Percentiles rank a stretch among this genome's conserved stretches.
Evolutionary conservation across 2,888 invertebrate genomes (phyloP).

Genomic region (Biston stratarius): DNA sequence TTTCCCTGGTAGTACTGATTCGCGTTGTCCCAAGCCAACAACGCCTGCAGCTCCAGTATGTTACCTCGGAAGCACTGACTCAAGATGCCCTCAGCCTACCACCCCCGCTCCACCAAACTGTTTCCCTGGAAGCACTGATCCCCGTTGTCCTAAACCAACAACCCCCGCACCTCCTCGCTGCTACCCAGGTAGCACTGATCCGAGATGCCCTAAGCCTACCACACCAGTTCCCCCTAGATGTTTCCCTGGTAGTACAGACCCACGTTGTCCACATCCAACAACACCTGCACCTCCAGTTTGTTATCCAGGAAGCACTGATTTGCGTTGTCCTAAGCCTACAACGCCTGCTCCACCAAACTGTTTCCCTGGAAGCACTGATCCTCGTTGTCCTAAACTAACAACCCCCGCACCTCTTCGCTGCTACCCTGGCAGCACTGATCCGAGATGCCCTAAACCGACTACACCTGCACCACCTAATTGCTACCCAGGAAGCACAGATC

Average conservation of each 20-base stretch:
- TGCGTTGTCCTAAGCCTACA: background rate
- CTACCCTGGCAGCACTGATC: no score
- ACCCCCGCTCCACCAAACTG: constrained; percentile 45
- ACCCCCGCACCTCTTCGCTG: background rate
- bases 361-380: constrained; percentile 2
- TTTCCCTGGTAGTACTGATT: constrained; percentile 44
- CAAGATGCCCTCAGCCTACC: constrained; percentile 51
- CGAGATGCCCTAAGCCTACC: constrained; percentile 56
- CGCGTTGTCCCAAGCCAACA: constrained; percentile 45
- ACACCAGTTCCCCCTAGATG: constrained; percentile 49
- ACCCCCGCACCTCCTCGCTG: constrained; percentile 52
- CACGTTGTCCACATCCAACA: constrained; percentile 9
- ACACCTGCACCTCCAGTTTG: no score
- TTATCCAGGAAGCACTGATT: no score
- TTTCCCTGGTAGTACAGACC: constrained; percentile 46
- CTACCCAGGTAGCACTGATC: constrained; percentile 60
- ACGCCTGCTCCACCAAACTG: background rate
- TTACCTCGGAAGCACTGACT: constrained; percentile 53
- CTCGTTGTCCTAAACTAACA: background rate
- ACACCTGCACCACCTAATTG: background rate
- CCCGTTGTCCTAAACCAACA: constrained; percentile 56
- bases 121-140: constrained; percentile 57
- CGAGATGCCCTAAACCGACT: background rate
- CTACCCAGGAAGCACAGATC: background rate
- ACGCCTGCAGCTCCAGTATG: constrained; percentile 49